These are phyloP conservation scores for Micrasema longulum DNA, from an alignment of 1,140 invertebrate species.

Conservation along the genomic window DNA sequence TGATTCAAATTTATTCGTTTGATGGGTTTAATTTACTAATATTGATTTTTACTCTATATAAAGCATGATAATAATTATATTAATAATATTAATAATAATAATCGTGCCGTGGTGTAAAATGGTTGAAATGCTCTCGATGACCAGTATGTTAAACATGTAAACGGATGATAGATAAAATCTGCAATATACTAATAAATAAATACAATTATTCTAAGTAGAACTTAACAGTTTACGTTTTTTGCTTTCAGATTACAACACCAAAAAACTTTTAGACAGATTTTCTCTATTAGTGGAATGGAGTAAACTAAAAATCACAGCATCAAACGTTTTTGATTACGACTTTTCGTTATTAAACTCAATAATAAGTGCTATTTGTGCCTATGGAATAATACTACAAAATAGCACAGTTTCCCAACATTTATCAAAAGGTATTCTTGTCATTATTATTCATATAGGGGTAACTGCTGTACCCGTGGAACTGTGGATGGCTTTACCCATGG, in stretches of 20 bases:
- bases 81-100: not conserved
- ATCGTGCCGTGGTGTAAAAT: not conserved
- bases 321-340: constrained; percentile 38
- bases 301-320: constrained; percentile 34
- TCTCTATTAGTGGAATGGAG: constrained; percentile 20
- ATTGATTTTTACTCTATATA: too few relatives aligned
- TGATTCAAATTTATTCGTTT: too few relatives aligned
- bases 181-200: not conserved
- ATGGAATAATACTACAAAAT: too few relatives aligned
- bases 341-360: constrained; percentile 24
- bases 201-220: not conserved
- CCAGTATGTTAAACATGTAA: not conserved
- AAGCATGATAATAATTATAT: too few relatives aligned
- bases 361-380: constrained; percentile 15
- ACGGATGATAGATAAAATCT: not conserved
- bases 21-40: too few relatives aligned
- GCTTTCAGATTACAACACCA: constrained; percentile 23
- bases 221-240: not conserved
- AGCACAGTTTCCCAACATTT: too few relatives aligned
- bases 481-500: too few relatives aligned
- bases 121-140: not conserved
- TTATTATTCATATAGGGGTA: too few relatives aligned
- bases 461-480: too few relatives aligned
- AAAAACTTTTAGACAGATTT: constrained; percentile 33
- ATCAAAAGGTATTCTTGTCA: too few relatives aligned